Evolutionary conservation across 92 coral and sea anemone genomes (phyloP).

Genomic region (Blastomussa wellsi): DNA sequence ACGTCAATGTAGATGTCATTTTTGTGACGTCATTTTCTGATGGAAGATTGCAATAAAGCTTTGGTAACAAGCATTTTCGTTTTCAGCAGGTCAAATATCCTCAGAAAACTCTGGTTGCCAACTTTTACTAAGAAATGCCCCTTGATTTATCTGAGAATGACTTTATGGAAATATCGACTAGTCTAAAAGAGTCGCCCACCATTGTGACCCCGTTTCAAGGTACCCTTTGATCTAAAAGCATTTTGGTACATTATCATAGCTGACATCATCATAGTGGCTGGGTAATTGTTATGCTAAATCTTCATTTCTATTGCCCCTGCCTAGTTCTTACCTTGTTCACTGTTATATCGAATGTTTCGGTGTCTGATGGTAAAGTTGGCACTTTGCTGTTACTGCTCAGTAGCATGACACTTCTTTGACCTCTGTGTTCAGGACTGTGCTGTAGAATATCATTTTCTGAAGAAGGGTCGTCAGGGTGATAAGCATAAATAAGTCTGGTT

Average conservation of each 20-base stretch:
- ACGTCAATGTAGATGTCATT: constrained; percentile 8
- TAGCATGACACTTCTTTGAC: constrained; percentile 51
- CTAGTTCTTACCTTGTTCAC: constrained; percentile 4
- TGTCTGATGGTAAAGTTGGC: constrained; percentile 47
- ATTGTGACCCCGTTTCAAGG: too few species aligned
- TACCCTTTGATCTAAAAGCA: too few species aligned
- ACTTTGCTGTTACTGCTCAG: constrained; percentile 27
- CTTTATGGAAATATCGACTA: too few species aligned
- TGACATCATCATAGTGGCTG: too few species aligned
- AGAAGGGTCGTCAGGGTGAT: constrained; percentile 41
- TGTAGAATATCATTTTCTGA: constrained; percentile 34
- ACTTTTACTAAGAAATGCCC: too few species aligned
- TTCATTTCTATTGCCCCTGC: too few species aligned
- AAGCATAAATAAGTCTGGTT: constrained; percentile 57
- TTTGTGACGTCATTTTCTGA: too few species aligned
- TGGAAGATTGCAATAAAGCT: not conserved
- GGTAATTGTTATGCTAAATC: too few species aligned
- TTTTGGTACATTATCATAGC: too few species aligned
- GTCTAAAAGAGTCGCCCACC: too few species aligned
- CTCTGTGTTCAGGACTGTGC: constrained; percentile 42
- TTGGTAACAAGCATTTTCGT: constrained; percentile 17
- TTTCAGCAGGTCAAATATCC: constrained; percentile 31
- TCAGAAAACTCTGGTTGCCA: constrained; percentile 13
- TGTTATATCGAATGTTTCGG: constrained; percentile 36
- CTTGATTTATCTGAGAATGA: too few species aligned